Conservation (phyloP, 2,888 invertebrate genomes). For the Osedax fenrisi region DNA sequence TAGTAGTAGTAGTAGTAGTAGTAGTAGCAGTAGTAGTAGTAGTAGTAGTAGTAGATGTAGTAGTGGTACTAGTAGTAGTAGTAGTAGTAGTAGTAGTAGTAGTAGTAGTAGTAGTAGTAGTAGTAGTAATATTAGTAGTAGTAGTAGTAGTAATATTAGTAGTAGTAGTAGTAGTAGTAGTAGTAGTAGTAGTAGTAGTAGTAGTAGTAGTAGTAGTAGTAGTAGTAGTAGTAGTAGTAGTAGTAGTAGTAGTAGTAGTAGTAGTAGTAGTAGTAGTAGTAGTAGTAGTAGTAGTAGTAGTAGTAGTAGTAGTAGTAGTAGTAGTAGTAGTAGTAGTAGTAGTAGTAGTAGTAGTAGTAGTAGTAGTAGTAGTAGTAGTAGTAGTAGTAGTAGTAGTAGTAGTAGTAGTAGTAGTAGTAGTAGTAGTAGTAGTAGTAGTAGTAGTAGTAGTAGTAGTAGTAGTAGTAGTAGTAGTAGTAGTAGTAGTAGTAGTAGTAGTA, state of each 20-base stretch:
- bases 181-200: not conserved
- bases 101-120: slow-evolving; percentile 19
- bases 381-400: slow-evolving; percentile 10
- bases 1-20: slow-evolving; percentile 12
- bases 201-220: not conserved
- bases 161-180: not conserved
- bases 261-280: slow-evolving; percentile 10
- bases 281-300: slow-evolving; percentile 17
- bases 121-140: slow-evolving; percentile 17
- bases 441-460: slow-evolving; percentile 17
- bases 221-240: not conserved
- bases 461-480: slow-evolving; percentile 20
- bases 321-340: slow-evolving; percentile 21
- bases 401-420: not conserved
- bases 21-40: slow-evolving; percentile 13
- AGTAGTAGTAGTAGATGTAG: slow-evolving; percentile 1
- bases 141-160: slow-evolving; percentile 8
- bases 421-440: slow-evolving; percentile 3
- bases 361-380: slow-evolving; percentile 17
- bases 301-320: slow-evolving; percentile 11
- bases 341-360: slow-evolving; percentile 13
- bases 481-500: slow-evolving; percentile 20
- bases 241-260: slow-evolving; percentile 13
- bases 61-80: slow-evolving; percentile 16
- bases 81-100: slow-evolving; percentile 15